Conservation (phyloP, 1,140 invertebrate species). For the Tyrophagus putrescentiae region DNA sequence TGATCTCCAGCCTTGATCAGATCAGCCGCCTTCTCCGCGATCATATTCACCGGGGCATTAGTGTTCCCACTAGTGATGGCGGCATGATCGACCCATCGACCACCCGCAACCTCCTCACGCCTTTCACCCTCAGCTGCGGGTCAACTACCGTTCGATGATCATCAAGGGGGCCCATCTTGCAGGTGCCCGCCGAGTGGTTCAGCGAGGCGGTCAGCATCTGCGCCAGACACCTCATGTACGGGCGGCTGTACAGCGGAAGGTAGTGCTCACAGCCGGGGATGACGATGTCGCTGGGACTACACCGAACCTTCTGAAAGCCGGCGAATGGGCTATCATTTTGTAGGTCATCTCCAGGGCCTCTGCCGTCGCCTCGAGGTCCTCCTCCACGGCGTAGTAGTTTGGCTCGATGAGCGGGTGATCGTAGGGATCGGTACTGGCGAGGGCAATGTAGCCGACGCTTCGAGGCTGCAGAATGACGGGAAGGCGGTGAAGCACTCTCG, state of each 20-base stretch:
- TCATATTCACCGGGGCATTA: conserved; percentile 43
- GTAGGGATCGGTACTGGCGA: conserved; percentile 43
- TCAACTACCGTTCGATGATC: conserved; percentile 44
- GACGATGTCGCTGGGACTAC: neutral
- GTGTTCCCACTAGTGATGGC: conserved; percentile 33
- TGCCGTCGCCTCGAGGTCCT: conserved; percentile 40
- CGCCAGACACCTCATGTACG: conserved; percentile 61
- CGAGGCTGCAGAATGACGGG: conserved; percentile 54
- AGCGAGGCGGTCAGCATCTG: conserved; percentile 51
- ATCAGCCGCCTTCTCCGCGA: conserved; percentile 39
- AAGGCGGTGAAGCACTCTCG: conserved; percentile 45
- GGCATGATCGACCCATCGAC: conserved; percentile 28
- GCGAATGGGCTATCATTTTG: conserved; percentile 2
- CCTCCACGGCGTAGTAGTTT: conserved; percentile 51
- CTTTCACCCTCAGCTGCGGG: conserved; percentile 41
- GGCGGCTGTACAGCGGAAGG: conserved; percentile 54
- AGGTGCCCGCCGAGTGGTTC: conserved; percentile 63
- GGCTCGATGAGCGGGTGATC: conserved; percentile 60
- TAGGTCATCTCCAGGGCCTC: conserved; percentile 23
- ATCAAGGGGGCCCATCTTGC: conserved; percentile 58
- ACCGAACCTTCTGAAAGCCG: conserved; percentile 11
- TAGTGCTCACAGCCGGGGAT: conserved; percentile 50
- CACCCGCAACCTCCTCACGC: conserved; percentile 23
- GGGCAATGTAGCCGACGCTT: conserved; percentile 48
- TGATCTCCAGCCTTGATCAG: conserved; percentile 35